A percentile compares a stretch with the other conserved stretches of the same genome.
phyloP scores from a whole-genome alignment of 2,888 invertebrate genomes.

The Acrobasis suavella region DNA sequence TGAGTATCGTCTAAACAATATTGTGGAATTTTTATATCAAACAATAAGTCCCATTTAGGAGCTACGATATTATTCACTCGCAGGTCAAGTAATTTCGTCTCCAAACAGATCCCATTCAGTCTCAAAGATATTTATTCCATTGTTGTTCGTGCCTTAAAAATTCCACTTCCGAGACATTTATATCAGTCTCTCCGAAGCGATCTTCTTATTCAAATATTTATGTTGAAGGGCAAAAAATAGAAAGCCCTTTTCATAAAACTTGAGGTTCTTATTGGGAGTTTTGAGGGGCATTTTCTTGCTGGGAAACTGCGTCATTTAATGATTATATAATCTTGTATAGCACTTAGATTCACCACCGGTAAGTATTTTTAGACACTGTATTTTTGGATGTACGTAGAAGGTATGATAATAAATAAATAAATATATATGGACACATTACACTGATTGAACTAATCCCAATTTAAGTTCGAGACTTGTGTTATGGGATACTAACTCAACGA shows the following conservation, averaged over 20 bases:
- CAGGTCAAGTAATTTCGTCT: background rate
- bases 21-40: background rate
- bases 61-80: too few relatives aligned
- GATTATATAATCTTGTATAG: background rate
- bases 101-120: background rate
- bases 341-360: too few relatives aligned
- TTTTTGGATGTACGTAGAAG: too few relatives aligned
- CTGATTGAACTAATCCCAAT: too few relatives aligned
- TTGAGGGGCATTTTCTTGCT: background rate
- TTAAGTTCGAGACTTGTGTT: too few relatives aligned
- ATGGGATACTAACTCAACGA: too few relatives aligned
- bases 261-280: constrained; percentile 8
- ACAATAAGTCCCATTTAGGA: background rate
- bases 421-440: too few relatives aligned
- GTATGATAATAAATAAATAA: too few relatives aligned
- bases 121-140: background rate
- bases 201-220: constrained; percentile 12
- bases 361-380: too few relatives aligned
- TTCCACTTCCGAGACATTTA: background rate
- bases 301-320: background rate
- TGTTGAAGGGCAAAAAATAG: constrained; percentile 3
- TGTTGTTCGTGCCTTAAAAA: constrained; percentile 1
- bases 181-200: background rate
- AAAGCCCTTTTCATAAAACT: constrained; percentile 13
- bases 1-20: background rate